Evolutionary conservation across 2,797 vertebrate genomes (phyloP).

Genomic region (Sebastes wilsoni): DNA sequence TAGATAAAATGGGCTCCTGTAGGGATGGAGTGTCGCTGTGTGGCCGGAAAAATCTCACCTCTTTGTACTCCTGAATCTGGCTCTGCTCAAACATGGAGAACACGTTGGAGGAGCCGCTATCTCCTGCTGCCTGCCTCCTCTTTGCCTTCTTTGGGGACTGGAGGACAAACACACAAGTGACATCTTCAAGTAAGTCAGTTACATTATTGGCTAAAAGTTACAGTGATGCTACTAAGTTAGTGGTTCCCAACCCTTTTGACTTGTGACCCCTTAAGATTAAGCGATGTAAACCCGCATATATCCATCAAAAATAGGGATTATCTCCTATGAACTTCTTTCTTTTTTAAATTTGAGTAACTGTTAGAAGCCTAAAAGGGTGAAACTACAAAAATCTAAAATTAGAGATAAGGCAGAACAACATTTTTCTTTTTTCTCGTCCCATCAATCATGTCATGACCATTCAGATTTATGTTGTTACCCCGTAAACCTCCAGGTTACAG

Average conservation of each 20-base stretch:
- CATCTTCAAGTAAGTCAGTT: background rate
- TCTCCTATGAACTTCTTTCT: background rate
- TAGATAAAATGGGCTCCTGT: background rate
- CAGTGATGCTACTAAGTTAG: background rate
- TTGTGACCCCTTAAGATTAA: background rate
- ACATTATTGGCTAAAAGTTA: background rate
- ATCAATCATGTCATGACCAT: background rate
- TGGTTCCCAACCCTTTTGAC: background rate
- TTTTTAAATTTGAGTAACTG: background rate
- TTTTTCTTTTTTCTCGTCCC: background rate
- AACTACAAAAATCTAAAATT: background rate
- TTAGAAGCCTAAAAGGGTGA: background rate
- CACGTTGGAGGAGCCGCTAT: conserved; percentile 89
- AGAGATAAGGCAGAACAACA: background rate
- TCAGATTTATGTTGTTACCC: background rate
- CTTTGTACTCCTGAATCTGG: conserved; percentile 97
- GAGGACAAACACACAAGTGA: conserved; percentile 13
- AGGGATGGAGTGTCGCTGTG: background rate
- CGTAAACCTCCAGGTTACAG: background rate
- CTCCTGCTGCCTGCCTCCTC: conserved; percentile 87
- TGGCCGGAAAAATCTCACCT: conserved; percentile 74
- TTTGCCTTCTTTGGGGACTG: conserved; percentile 95
- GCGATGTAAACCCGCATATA: background rate
- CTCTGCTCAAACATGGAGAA: conserved; percentile 98
- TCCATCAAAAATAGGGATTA: background rate